These are phyloP conservation scores for Agriopis leucophaearia DNA, from an alignment of 2,888 invertebrate genomes.

Conservation along the genomic window DNA sequence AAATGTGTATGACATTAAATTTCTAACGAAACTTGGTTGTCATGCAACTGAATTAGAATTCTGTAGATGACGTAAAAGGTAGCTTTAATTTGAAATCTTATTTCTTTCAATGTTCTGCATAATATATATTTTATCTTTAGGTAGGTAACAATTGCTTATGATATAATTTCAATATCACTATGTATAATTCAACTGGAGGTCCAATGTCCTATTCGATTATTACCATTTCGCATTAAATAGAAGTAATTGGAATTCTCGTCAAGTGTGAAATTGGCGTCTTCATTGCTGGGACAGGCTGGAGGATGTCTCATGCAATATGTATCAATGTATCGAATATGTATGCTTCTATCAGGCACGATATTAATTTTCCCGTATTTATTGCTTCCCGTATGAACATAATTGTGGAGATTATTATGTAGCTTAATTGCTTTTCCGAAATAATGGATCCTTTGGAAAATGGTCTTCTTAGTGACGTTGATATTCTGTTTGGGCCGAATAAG, in stretches of 20 bases:
- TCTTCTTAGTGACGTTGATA: conserved; percentile 9
- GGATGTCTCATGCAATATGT: conserved; percentile 63
- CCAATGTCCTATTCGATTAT: conserved; percentile 42
- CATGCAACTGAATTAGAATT: not conserved
- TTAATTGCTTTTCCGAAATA: conserved; percentile 36
- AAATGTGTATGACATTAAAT: not conserved
- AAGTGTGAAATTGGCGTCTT: conserved; percentile 71
- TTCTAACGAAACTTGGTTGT: not conserved
- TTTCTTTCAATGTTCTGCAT: not conserved
- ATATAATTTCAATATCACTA: conserved; percentile 2
- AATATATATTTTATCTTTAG: not conserved
- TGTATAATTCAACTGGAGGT: conserved; percentile 34
- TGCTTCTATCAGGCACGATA: conserved; percentile 47
- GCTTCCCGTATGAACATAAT: conserved; percentile 45
- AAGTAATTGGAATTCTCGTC: conserved; percentile 70
- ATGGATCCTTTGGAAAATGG: conserved; percentile 26
- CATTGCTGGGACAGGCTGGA: conserved; percentile 55
- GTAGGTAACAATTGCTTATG: not conserved
- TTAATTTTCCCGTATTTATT: conserved; percentile 52
- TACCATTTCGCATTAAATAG: conserved; percentile 63
- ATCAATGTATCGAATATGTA: conserved; percentile 49
- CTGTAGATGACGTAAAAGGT: not conserved
- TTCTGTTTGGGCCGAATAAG: conserved; percentile 6
- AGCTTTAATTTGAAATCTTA: not conserved
- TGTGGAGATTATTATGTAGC: conserved; percentile 43